These are phyloP conservation scores for Lethrus apterus DNA, from an alignment of 1,140 invertebrate species.

Conservation along the genomic window DNA sequence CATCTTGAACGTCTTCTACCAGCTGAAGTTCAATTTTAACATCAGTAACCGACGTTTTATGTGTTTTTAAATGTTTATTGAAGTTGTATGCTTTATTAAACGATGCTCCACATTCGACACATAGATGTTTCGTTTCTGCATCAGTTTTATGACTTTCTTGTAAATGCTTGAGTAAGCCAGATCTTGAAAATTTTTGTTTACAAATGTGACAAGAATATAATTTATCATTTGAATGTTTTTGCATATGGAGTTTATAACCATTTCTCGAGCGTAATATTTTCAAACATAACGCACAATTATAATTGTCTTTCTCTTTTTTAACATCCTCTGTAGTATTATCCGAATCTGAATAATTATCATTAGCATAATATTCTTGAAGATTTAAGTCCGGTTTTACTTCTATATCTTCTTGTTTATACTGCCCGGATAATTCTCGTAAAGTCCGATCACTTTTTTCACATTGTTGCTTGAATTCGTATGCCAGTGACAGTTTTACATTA, in stretches of 20 bases:
- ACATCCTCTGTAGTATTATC: slow-evolving; percentile 19
- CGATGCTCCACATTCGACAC: slow-evolving; percentile 26
- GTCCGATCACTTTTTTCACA: slow-evolving; percentile 47
- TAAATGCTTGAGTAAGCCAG: slow-evolving; percentile 31
- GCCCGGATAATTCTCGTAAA: slow-evolving; percentile 37
- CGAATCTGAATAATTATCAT: slow-evolving; percentile 27
- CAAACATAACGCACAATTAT: slow-evolving; percentile 31
- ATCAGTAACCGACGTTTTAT: slow-evolving; percentile 15
- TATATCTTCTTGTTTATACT: slow-evolving; percentile 28
- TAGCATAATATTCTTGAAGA: slow-evolving; percentile 23
- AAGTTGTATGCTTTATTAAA: slow-evolving; percentile 24
- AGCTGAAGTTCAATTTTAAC: neutral
- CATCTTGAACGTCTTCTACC: neutral
- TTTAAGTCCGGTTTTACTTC: slow-evolving; percentile 34
- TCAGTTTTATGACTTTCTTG: slow-evolving; percentile 27
- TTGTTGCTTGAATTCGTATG: slow-evolving; percentile 41
- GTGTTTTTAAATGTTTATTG: slow-evolving; percentile 24
- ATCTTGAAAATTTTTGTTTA: slow-evolving; percentile 31
- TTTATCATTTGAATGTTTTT: slow-evolving; percentile 37
- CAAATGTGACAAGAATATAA: slow-evolving; percentile 31
- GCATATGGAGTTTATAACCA: slow-evolving; percentile 30
- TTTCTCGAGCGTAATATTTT: slow-evolving; percentile 31
- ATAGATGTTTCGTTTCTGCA: slow-evolving; percentile 20
- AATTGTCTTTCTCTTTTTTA: slow-evolving; percentile 20
- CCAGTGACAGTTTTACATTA: slow-evolving; percentile 37